These are phyloP conservation scores for Cremastobaeus sp. DNA, from an alignment of 2,888 invertebrate species.

Conservation along the genomic window DNA sequence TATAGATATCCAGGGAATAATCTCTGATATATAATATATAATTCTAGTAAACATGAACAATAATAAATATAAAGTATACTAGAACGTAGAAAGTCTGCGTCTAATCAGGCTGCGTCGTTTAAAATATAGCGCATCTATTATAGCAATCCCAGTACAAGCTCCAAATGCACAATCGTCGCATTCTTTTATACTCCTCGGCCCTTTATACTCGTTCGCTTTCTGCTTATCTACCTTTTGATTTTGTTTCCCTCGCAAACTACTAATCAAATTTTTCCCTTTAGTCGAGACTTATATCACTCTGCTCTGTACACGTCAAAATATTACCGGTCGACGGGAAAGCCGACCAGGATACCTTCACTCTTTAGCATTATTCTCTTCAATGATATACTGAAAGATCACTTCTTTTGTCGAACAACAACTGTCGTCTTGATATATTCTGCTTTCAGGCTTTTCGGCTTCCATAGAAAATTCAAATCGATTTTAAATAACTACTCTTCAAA, in stretches of 20 bases:
- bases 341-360: slow-evolving; percentile 31
- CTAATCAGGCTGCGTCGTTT: slow-evolving; percentile 76
- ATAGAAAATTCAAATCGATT: not conserved
- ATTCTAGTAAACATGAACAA: slow-evolving; percentile 79
- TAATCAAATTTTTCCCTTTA: slow-evolving; percentile 43
- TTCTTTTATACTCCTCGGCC: not conserved
- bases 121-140: slow-evolving; percentile 75
- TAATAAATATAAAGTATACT: slow-evolving; percentile 77
- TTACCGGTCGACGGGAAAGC: slow-evolving; percentile 33
- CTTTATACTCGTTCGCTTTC: slow-evolving; percentile 4
- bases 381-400: slow-evolving; percentile 56
- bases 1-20: slow-evolving; percentile 76
- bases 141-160: slow-evolving; percentile 72
- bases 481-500: too few species aligned
- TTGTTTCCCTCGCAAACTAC: slow-evolving; percentile 32
- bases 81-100: slow-evolving; percentile 76
- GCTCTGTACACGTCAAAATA: slow-evolving; percentile 58
- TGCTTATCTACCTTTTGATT: slow-evolving; percentile 44
- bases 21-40: slow-evolving; percentile 74
- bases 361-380: slow-evolving; percentile 53
- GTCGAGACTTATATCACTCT: slow-evolving; percentile 56
- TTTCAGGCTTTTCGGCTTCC: slow-evolving; percentile 35
- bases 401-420: slow-evolving; percentile 42
- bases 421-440: slow-evolving; percentile 41
- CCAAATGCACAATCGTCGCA: slow-evolving; percentile 63